phyloP scores from a whole-genome alignment of 2,888 invertebrate species.

The Drosophila monieri region DNA sequence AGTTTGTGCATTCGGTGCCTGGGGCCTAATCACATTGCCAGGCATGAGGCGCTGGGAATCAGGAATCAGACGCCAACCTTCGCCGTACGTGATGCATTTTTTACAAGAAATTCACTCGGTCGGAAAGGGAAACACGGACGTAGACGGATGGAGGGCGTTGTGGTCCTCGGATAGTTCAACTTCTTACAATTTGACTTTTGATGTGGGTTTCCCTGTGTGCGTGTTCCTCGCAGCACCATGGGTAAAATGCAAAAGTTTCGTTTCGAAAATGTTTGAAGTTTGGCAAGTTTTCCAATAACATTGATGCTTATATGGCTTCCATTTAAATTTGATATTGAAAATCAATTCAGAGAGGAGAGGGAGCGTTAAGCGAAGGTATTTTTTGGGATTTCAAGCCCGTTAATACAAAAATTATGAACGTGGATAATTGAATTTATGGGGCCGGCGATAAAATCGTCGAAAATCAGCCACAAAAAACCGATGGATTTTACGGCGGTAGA shows the following conservation, averaged over 20 bases:
- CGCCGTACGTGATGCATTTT: constrained; percentile 71
- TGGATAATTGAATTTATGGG: constrained; percentile 15
- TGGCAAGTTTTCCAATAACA: constrained; percentile 40
- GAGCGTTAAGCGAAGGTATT: not conserved
- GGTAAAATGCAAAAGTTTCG: constrained; percentile 37
- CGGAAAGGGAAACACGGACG: constrained; percentile 13
- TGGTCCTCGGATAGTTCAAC: constrained; percentile 44
- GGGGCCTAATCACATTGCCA: constrained; percentile 72
- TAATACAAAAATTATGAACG: constrained; percentile 20
- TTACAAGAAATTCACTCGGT: constrained; percentile 44
- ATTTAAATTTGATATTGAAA: constrained; percentile 21
- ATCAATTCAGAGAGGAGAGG: not conserved
- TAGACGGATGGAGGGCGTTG: constrained; percentile 27
- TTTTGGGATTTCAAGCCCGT: not conserved
- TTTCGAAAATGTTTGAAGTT: constrained; percentile 38
- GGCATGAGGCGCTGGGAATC: constrained; percentile 44
- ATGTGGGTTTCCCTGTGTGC: constrained; percentile 52
- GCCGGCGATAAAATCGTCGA: not conserved
- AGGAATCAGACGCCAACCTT: constrained; percentile 43
- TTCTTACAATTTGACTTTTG: constrained; percentile 72
- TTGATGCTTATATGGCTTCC: constrained; percentile 12
- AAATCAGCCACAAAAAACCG: constrained; percentile 2
- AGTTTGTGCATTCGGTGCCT: constrained; percentile 49
- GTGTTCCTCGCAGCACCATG: constrained; percentile 41
- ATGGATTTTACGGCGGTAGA: not conserved